Conservation (phyloP, 2,888 invertebrate species). For the Drosophila neotestacea region DNA sequence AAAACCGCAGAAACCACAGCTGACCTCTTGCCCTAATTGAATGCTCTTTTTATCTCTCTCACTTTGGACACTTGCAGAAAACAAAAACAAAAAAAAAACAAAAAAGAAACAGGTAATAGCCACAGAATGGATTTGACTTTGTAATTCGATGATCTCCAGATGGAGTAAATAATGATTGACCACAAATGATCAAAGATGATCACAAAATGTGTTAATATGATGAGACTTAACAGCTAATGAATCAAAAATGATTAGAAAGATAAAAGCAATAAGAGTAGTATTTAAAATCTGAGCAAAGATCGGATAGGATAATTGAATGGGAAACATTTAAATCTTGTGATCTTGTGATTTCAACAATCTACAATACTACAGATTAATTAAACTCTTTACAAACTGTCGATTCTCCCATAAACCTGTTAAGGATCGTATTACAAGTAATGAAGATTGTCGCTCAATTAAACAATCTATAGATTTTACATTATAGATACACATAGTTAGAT, state of each 20-base stretch:
- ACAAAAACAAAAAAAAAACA: too few relatives aligned
- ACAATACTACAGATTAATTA: neutral
- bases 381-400: neutral
- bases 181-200: slow-evolving; percentile 8
- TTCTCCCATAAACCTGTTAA: neutral
- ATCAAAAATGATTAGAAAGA: neutral
- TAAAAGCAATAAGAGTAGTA: neutral
- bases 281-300: neutral
- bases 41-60: slow-evolving; percentile 30
- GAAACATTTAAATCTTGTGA: too few relatives aligned
- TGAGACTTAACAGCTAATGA: slow-evolving; percentile 3
- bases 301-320: too few relatives aligned
- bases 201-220: neutral
- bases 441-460: neutral
- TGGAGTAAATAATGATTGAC: neutral
- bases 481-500: too few relatives aligned
- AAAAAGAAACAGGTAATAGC: neutral
- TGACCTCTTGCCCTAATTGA: slow-evolving; percentile 63
- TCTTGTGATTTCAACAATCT: too few relatives aligned
- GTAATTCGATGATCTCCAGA: neutral
- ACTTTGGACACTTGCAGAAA: slow-evolving; percentile 35
- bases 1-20: slow-evolving; percentile 25
- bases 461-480: too few relatives aligned
- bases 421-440: neutral
- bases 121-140: neutral